phyloP scores from a whole-genome alignment of 2,888 invertebrate genomes.

The Pollenia amentaria region DNA sequence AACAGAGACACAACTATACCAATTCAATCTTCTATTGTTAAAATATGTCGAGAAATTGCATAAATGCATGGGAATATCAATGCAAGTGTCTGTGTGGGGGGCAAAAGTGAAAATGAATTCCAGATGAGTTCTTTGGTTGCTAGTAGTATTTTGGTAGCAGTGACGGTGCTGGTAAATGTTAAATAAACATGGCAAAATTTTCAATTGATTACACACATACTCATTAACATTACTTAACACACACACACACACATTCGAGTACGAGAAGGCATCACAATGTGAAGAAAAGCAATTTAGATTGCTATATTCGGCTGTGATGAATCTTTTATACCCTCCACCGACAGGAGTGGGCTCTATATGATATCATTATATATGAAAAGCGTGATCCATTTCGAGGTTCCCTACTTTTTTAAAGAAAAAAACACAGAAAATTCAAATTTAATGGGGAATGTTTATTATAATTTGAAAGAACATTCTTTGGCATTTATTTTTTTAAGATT shows the following conservation, averaged over 20 bases:
- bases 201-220: constrained; percentile 55
- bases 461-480: too few species aligned
- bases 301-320: too few species aligned
- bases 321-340: too few species aligned
- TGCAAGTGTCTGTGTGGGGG: background rate
- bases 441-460: too few species aligned
- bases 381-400: too few species aligned
- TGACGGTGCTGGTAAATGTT: constrained; percentile 44
- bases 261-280: background rate
- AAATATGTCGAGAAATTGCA: constrained; percentile 32
- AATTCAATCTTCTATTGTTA: constrained; percentile 20
- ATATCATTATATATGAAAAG: too few species aligned
- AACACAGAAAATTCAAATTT: too few species aligned
- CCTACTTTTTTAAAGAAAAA: too few species aligned
- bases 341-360: too few species aligned
- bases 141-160: constrained; percentile 25
- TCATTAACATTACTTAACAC: background rate
- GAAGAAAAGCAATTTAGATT: too few species aligned
- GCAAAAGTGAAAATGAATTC: constrained; percentile 45
- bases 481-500: too few species aligned
- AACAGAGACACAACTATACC: background rate
- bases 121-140: constrained; percentile 29
- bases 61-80: constrained; percentile 1
- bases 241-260: background rate
- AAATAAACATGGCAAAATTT: constrained; percentile 62